Evolutionary conservation across 2,888 invertebrate species (phyloP).

Genomic region (Operophtera brumata): DNA sequence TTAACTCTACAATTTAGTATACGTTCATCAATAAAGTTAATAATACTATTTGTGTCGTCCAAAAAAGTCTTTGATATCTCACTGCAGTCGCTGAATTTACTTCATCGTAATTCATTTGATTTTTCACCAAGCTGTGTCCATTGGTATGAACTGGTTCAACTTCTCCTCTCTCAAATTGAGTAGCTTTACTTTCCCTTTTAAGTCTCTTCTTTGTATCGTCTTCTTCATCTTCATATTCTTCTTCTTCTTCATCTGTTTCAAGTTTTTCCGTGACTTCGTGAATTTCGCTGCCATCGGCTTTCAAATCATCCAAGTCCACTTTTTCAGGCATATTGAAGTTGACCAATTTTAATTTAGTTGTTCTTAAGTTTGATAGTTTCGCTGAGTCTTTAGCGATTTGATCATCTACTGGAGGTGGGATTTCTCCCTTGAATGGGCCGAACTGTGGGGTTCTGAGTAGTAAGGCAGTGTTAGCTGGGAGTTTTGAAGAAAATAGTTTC

Average conservation of each 20-base stretch:
- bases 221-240: constrained; percentile 41
- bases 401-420: constrained; percentile 75
- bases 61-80: constrained; percentile 32
- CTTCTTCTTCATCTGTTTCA: constrained; percentile 34
- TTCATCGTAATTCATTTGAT: constrained; percentile 57
- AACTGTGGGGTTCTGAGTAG: constrained; percentile 87
- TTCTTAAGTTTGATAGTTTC: constrained; percentile 30
- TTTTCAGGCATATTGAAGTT: constrained; percentile 48
- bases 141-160: constrained; percentile 49
- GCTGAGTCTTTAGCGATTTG: constrained; percentile 43
- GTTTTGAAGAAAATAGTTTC: constrained; percentile 67
- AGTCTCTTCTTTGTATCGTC: constrained; percentile 40
- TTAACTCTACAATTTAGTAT: constrained; percentile 52
- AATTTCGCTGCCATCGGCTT: constrained; percentile 53
- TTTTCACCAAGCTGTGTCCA: constrained; percentile 48
- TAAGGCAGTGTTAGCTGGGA: constrained; percentile 76
- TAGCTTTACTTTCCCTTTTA: constrained; percentile 58
- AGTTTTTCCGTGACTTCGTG: constrained; percentile 39
- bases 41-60: constrained; percentile 49
- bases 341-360: constrained; percentile 68
- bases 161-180: constrained; percentile 58
- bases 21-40: constrained; percentile 47
- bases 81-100: constrained; percentile 29
- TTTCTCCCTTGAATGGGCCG: constrained; percentile 86
- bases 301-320: constrained; percentile 44